Evolutionary conservation across 2,797 vertebrate species (phyloP), one percentile per base, ranked within the genome.

Genomic region (Malurus splendens): DNA sequence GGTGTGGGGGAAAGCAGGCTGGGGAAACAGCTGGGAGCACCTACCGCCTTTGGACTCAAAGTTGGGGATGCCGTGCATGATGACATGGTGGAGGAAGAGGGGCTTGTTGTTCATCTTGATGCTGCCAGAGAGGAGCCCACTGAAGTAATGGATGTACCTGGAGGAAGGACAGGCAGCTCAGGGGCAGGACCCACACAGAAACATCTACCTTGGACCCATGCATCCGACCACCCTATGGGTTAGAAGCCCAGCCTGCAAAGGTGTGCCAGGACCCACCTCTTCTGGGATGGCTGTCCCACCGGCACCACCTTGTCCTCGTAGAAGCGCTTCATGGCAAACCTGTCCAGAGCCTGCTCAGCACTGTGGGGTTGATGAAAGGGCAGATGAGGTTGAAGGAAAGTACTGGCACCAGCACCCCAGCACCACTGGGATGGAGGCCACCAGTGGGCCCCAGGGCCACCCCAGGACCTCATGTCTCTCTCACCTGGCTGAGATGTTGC

Each of bases 81-180:
- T 99, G 96, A 99, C 99, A 0, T 99, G 99, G 91, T 99, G 99
- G 50, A 99, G 97, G 93, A 99, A 99, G 93, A 99, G 96, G 13
- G 99, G 99, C 79, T 99, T 99, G 98, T 99, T 99, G 98, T 99
- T 99, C 98, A 99, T 99, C 97, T 99, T 99, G 96, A 99, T 99
- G 96, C 98, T 97, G 73, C 99, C 99, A 0, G 99, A 99, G 18
- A 99, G 98, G 88, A 99, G 96, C 39, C 99, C 99, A 0, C 99
- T 99, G 97, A 99, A 99, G 95, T 99, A 99, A 96, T 99, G 98
- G 91, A 99, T 98, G 65, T 99, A 99, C 95, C 99, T 99, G 93
- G 51, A 90, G 25, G 10, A 30, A 6, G 10, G 14, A 80, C 30
- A 85, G 64, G 55, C 32, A 87, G 52, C 7, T 94, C 44, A 75